Conservation (phyloP, 1,140 invertebrate species). For the Cydia fagiglandana region DNA sequence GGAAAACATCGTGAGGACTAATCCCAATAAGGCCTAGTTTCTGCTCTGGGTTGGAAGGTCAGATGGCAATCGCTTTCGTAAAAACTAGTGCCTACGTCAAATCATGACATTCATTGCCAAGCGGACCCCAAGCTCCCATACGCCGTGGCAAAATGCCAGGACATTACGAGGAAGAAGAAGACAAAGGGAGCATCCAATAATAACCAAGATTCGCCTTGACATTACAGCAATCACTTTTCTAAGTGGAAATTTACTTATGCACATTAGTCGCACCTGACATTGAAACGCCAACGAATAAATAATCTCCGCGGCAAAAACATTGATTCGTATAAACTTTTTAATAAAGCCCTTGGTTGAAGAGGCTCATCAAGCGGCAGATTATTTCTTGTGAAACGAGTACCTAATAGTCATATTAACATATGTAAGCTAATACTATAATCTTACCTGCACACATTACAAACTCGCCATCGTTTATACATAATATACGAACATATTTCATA, state of each 20-base stretch:
- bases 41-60: no score
- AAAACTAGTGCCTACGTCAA: no score
- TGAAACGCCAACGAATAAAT: conserved; percentile 23
- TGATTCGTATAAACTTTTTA: conserved; percentile 21
- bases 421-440: not conserved
- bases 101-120: no score
- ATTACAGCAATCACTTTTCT: conserved; percentile 1
- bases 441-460: no score
- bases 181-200: not conserved
- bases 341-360: conserved; percentile 21
- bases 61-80: no score
- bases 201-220: conserved; percentile 7
- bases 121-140: no score
- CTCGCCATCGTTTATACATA: no score
- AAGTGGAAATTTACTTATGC: conserved; percentile 14
- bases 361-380: not conserved
- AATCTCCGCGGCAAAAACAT: conserved; percentile 20
- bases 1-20: no score
- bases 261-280: conserved; percentile 18
- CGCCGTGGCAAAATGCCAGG: no score
- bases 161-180: no score
- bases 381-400: not conserved
- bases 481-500: no score
- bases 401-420: not conserved
- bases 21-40: no score